Evolutionary conservation across 2,113 vertebrate genomes (phyloP), one percentile per base, ranked within the genome.

Genomic region (Carassius carassius): DNA sequence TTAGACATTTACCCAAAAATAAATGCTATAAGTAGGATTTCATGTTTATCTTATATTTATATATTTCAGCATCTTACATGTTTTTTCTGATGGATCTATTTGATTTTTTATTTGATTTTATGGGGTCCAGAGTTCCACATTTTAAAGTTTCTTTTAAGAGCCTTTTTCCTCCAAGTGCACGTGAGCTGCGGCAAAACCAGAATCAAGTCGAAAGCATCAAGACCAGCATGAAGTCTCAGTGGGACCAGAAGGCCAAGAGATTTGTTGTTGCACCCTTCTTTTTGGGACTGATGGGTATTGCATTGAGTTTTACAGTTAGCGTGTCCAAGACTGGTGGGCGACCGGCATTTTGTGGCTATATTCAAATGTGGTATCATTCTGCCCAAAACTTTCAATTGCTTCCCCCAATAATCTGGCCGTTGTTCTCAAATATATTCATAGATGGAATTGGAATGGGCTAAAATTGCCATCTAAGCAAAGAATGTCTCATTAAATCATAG

Each of bases 391-490:
- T 76, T 82, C 32, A 82, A 67, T 86, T 54, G 56, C 69, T 56
- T 65, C 23, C 62, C 17, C 37, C 84, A 73, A 76, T 67, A 32
- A 81, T 85, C 84, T 81, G 69, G 58, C 78, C 78, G 9, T n/a
- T 4, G 13, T 73, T 65, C 84, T 81, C 21, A 47, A 72, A 72
- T 62, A 62, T 79, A 19, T 63, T 73, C 23, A 4, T 35, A 67
- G 58, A 78, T 83, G 69, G 65, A 78, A 86, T 62, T 37, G 73
- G 32, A 81, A 41, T 4, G 32, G 60, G 72, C 73, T 62, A 62
- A 86, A 84, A 88, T 76, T 62, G 81, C 84, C 78, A 81, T 86
- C 41, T 81, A 81, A 86, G 85, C 81, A 84, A 88, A 84, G 70
- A 84, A 84, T 77, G 73, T 83, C 78, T 63, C 63, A 81, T 78